phyloP scores from a whole-genome alignment of 2,888 invertebrate species.

The Trisateles emortualis region DNA sequence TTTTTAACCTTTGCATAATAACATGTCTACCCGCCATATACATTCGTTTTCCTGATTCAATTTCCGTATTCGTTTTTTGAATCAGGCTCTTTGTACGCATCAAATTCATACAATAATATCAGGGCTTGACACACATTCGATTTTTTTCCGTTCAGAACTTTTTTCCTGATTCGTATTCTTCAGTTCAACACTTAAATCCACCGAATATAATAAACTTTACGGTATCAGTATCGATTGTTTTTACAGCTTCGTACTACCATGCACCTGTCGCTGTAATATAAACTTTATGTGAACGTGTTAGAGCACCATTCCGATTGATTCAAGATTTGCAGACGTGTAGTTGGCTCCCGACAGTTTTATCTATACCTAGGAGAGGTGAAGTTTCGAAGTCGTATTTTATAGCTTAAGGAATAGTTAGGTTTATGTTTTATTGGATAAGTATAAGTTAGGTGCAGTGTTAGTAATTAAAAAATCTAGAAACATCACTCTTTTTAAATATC shows the following conservation, averaged over 20 bases:
- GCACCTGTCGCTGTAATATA: constrained; percentile 49
- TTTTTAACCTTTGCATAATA: no score
- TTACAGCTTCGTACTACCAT: constrained; percentile 47
- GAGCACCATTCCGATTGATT: constrained; percentile 48
- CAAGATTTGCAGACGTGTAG: constrained; percentile 10
- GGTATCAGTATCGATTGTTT: constrained; percentile 47
- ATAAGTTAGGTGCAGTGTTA: neutral
- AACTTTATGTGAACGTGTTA: constrained; percentile 53
- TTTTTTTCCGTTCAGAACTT: constrained; percentile 7
- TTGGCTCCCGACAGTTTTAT: constrained; percentile 28
- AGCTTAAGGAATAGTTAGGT: neutral
- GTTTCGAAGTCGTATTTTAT: constrained; percentile 29
- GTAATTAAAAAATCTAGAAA: neutral
- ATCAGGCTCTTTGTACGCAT: no score
- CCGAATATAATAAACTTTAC: constrained; percentile 57
- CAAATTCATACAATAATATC: no score
- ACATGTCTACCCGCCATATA: no score
- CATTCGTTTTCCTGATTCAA: no score
- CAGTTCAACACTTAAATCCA: constrained; percentile 14
- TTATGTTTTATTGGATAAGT: neutral
- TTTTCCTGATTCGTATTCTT: no score
- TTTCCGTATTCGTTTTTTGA: no score
- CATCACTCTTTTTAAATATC: no score
- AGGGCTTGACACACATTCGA: no score
- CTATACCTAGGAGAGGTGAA: constrained; percentile 26